Base-by-base conservation (phyloP, 2,797 vertebrate species). In the Cryptoprocta ferox region DNA sequence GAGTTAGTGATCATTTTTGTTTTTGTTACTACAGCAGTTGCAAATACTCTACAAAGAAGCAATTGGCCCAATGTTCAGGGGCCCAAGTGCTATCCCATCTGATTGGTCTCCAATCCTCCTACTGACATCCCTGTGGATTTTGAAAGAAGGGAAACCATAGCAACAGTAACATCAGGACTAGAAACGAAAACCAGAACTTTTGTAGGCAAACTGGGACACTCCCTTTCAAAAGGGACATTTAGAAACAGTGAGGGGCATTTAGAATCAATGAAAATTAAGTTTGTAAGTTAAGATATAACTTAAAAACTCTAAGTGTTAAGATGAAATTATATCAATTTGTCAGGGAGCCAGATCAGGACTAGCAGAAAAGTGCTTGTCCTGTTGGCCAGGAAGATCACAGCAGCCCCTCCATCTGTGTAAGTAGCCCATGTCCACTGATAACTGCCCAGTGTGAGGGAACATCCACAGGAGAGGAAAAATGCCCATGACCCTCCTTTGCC, bases 221-320 rank as follows among this genome's bases (percentile, higher is more conserved):
- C 12, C n/a, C 15, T 93, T 85, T 76, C 42, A 59, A 93, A 63
- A 70, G 45, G 19, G 14, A 75, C 35, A n/a, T n/a, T n/a, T n/a
- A n/a, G n/a, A n/a, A n/a, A n/a, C 45, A 81, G 18, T 14, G 63
- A 88, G 14, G 42, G 7, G 8, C 21, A 81, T 59, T 87, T 56
- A 56, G 18, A 59, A 86, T 59, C 89, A 84, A 75, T 28, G 30
- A 87, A 87, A 95, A 75, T 94, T 79, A 90, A 53, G 42, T 68
- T 84, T 6, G 16, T 35, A 85, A 73, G 45, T 24, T 80, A 61
- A 93, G 37, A 71, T 14, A 19, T 70, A 19, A 28, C 13, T 79
- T 91, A 70, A 73, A 95, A 85, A 32, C n/a, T 75, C 6, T 35
- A 26, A 26, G n/a, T 13, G 12, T n/a, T 56, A 75, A 83, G 35